Evolutionary conservation across 2,888 invertebrate species (phyloP).

Genomic region (Lissonota sp.): DNA sequence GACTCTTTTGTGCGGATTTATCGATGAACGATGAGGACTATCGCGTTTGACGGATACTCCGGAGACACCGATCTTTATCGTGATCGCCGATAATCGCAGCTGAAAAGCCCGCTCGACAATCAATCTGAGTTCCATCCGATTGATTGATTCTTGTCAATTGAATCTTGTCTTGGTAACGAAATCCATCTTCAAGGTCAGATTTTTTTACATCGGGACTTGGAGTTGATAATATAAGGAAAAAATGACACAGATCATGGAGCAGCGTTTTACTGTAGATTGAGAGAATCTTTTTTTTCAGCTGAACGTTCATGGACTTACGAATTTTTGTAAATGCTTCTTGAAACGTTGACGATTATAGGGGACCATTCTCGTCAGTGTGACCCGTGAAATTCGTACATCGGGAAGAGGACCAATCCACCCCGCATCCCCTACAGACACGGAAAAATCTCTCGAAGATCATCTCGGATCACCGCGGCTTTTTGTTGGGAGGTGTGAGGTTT

Average conservation of each 20-base stretch:
- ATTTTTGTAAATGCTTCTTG: constrained; percentile 69
- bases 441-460: constrained; percentile 71
- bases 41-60: constrained; percentile 38
- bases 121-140: background rate
- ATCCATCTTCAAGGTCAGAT: too few relatives aligned
- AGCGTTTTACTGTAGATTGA: constrained; percentile 36
- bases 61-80: constrained; percentile 18
- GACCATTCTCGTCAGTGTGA: constrained; percentile 67
- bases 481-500: constrained; percentile 82
- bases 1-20: constrained; percentile 42
- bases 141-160: too few relatives aligned
- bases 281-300: constrained; percentile 28
- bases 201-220: too few relatives aligned
- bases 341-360: constrained; percentile 78
- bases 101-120: constrained; percentile 15
- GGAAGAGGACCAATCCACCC: constrained; percentile 63
- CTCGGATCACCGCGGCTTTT: constrained; percentile 71
- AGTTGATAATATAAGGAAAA: too few relatives aligned
- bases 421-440: constrained; percentile 59
- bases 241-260: too few relatives aligned
- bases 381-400: constrained; percentile 64
- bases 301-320: constrained; percentile 41
- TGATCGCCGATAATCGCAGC: constrained; percentile 5
- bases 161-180: too few relatives aligned
- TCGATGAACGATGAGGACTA: constrained; percentile 34